phyloP scores from a whole-genome alignment of 2,113 vertebrate species.

The Pelusios castaneus region DNA sequence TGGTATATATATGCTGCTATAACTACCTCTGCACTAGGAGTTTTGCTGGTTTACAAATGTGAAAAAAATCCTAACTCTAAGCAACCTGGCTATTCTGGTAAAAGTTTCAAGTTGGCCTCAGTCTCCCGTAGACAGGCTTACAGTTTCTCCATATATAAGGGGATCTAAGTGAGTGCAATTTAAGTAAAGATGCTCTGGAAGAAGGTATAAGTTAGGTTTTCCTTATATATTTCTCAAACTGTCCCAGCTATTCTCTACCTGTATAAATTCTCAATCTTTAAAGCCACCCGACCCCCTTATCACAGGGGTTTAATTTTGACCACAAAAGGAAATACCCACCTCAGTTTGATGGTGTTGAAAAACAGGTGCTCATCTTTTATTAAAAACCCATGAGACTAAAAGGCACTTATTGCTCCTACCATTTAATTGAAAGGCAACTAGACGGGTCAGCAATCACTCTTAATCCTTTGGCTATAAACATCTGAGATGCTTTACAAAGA shows the following conservation, averaged over 20 bases:
- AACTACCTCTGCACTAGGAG: not conserved
- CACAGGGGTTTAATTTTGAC: no score
- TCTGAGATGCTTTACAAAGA: no score
- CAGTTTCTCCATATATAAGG: not conserved
- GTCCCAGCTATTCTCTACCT: no score
- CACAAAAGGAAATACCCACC: not conserved
- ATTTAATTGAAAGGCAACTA: not conserved
- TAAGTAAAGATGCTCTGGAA: not conserved
- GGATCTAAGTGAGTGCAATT: not conserved
- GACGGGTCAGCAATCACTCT: not conserved
- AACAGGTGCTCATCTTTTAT: not conserved
- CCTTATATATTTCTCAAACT: no score
- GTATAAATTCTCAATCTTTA: no score
- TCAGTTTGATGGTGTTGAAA: not conserved
- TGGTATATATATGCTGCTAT: rapidly evolving
- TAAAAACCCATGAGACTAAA: not conserved
- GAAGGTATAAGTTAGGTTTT: no score
- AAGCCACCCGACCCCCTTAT: no score
- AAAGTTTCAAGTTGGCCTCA: not conserved
- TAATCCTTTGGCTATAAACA: no score
- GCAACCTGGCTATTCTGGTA: not conserved
- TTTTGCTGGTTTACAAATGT: not conserved
- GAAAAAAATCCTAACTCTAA: no score
- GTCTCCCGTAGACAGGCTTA: no score
- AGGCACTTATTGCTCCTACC: not conserved